A percentile compares a stretch with the other conserved stretches of the same genome.
Conservation (phyloP, 2,797 vertebrate genomes). For the Myotis daubentonii region DNA sequence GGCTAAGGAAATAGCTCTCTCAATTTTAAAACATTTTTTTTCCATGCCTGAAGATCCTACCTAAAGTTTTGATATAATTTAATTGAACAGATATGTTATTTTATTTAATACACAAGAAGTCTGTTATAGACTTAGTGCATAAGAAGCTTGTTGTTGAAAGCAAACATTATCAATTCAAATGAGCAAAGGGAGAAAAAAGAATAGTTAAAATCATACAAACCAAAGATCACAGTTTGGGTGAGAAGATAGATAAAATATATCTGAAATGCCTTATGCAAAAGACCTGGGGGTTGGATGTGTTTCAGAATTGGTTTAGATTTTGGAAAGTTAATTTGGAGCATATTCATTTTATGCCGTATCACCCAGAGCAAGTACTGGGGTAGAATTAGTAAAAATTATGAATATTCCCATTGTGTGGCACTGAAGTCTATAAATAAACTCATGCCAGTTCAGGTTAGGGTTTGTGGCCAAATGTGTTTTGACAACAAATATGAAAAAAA, state of each 20-base stretch:
- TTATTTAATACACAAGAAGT: not conserved
- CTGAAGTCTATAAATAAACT: conserved; percentile 35
- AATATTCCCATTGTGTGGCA: conserved; percentile 36
- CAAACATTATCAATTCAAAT: not conserved
- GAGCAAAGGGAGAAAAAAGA: not conserved
- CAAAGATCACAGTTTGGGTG: not conserved
- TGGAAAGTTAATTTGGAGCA: conserved; percentile 13
- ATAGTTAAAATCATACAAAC: not conserved
- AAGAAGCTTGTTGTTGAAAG: not conserved
- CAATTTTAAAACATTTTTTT: not conserved
- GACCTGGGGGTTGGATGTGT: not conserved
- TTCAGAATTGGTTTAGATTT: conserved; percentile 43
- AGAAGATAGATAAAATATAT: not conserved
- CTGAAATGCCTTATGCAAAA: not conserved
- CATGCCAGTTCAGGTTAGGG: conserved; percentile 8
- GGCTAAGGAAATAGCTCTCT: not conserved
- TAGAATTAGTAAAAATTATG: conserved; percentile 43
- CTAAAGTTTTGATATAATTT: not conserved
- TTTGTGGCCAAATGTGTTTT: conserved; percentile 49
- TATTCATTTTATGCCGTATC: not conserved
- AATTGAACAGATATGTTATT: not conserved
- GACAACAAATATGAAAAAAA: conserved; percentile 50
- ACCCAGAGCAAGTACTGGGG: not conserved
- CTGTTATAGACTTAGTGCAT: not conserved
- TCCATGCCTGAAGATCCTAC: not conserved